A percentile compares a stretch with the other conserved stretches of the same genome.
phyloP scores from a whole-genome alignment of 1,140 invertebrate genomes.

The Pseudomyrmex sp. region DNA sequence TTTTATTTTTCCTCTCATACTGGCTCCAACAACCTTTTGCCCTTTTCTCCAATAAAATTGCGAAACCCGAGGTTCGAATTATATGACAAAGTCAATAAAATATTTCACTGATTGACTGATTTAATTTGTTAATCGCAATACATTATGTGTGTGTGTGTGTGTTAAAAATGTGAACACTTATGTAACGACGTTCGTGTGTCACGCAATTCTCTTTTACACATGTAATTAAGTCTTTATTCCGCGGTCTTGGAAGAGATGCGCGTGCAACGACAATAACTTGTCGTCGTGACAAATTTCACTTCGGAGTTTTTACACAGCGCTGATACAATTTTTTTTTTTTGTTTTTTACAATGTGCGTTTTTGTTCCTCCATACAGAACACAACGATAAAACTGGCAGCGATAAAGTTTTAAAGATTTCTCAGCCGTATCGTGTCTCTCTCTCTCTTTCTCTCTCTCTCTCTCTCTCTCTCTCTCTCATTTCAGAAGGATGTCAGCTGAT shows the following conservation, averaged over 20 bases:
- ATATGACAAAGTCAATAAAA: background rate
- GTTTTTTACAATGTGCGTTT: too few species aligned
- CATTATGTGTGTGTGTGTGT: background rate
- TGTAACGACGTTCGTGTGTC: slow-evolving; percentile 15
- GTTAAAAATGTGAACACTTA: slow-evolving; percentile 50
- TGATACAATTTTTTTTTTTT: too few species aligned
- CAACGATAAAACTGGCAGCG: background rate
- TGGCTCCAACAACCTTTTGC: background rate
- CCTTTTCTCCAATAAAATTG: background rate
- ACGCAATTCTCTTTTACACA: slow-evolving; percentile 18
- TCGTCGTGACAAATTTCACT: background rate
- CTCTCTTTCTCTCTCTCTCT: too few species aligned
- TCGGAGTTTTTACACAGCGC: background rate
- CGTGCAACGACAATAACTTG: too few species aligned
- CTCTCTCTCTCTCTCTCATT: background rate
- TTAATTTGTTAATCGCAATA: slow-evolving; percentile 18
- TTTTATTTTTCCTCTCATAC: slow-evolving; percentile 1
- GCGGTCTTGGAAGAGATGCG: background rate
- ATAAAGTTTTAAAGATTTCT: slow-evolving; percentile 11
- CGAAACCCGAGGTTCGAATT: background rate
- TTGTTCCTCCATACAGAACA: too few species aligned
- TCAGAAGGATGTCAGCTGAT: slow-evolving; percentile 66
- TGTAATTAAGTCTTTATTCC: background rate
- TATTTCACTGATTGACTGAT: background rate
- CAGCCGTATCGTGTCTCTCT: background rate